Base-by-base conservation (phyloP, 1,140 invertebrate genomes). In the Drosophila sucinea region DNA sequence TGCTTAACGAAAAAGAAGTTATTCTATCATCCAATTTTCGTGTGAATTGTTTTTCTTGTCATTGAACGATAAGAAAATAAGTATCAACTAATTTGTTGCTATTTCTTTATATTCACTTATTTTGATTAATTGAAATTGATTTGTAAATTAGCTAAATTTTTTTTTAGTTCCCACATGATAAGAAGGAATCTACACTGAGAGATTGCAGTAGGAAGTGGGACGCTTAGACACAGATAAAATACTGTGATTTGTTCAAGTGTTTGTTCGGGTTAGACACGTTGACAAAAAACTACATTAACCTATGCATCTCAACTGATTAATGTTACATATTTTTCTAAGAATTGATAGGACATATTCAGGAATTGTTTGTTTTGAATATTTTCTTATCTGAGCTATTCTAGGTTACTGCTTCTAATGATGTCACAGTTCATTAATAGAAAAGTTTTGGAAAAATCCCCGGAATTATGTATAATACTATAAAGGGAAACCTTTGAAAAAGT, bases 101-200 rank as follows among this genome's bases (percentile, higher is more conserved):
- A 27, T 51, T 51, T 27, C 44, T 40, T 40, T 17, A 27, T n/a
- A 38, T 38, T 60, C 35, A 60, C 65, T 41, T 54, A 25, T 40
- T 58, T 35, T 64, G 61, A 70, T 70, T 70, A 70, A 65, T 70
- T 64, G 38, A 47, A 65, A 47, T 57, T 70, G 54, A 58, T 57
- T 70, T 51, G 27, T 51, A 27, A 51, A 51, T 51, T 51, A 51
- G 44, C 44, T 51, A 27, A 51, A 51, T 2, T 23, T 51, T 27
- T 11, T 1, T 63, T 25, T n/a, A 56, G 61, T 23, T 51, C 44
- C 44, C 44, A 51, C 44, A 51, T 51, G 44, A 51, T 51, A 51
- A 51, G 23, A 17, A 10, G 23, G 3, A 51, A 51, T 27, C 44
- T 51, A 51, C 44, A 51, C 44, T 51, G 44, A 51, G 23, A 51